Percentiles rank a stretch among this genome's conserved stretches.
These are phyloP conservation scores for Lutjanus erythropterus DNA, from an alignment of 2,113 vertebrate species.

Conservation along the genomic window DNA sequence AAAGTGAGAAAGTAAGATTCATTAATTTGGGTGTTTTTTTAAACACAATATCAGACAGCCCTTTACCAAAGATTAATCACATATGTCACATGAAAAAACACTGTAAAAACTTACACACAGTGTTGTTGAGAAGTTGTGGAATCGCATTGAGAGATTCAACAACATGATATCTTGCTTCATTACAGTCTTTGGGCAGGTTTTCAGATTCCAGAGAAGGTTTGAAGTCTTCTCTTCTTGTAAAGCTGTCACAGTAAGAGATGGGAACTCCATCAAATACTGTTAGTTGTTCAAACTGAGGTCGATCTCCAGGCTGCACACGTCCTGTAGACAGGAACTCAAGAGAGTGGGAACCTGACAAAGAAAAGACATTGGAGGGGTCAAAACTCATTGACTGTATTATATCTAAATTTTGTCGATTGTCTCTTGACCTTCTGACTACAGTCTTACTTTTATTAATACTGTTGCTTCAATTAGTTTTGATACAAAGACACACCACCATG, in stretches of 20 bases:
- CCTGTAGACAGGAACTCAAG: slow-evolving; percentile 24
- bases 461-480: no score
- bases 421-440: no score
- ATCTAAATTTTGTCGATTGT: no score
- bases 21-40: no score
- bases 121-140: not conserved
- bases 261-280: slow-evolving; percentile 17
- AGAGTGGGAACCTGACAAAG: slow-evolving; percentile 4
- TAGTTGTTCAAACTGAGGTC: not conserved
- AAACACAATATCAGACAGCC: not conserved
- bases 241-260: slow-evolving; percentile 5
- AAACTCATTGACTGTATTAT: no score
- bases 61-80: not conserved
- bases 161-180: not conserved
- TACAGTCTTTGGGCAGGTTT: not conserved
- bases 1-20: not conserved
- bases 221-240: not conserved
- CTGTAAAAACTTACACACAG: not conserved
- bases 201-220: not conserved
- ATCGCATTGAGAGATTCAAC: not conserved
- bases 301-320: not conserved
- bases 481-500: no score
- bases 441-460: no score
- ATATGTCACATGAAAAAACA: not conserved
- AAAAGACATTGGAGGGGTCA: not conserved